These are phyloP conservation scores for Hirtodrosophila trivittata DNA, from an alignment of 2,888 invertebrate species.

Conservation along the genomic window DNA sequence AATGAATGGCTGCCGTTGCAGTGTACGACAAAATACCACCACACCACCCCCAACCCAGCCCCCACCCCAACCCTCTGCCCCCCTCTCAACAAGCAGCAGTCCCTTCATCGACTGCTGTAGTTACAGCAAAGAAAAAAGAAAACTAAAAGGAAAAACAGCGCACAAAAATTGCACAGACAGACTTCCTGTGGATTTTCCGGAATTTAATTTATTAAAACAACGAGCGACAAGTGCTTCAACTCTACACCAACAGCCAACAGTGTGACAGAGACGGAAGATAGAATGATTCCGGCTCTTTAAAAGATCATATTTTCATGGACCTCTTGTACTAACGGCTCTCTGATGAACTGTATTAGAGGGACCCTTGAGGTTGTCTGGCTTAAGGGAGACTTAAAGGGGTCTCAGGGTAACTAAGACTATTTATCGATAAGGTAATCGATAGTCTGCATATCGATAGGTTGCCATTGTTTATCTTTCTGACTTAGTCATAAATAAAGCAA, in stretches of 20 bases:
- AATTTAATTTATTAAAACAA: constrained; percentile 84
- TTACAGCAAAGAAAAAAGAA: constrained; percentile 14
- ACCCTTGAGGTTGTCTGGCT: no score
- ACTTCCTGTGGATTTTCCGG: constrained; percentile 83
- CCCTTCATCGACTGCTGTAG: constrained; percentile 4
- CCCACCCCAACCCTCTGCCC: not conserved
- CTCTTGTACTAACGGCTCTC: no score
- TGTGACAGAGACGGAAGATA: not conserved
- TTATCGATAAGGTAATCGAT: no score
- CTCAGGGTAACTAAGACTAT: no score
- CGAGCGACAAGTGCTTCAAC: constrained; percentile 58
- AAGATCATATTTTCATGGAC: constrained; percentile 11
- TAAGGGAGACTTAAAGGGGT: no score
- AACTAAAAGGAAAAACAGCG: constrained; percentile 30
- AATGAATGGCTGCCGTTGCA: constrained; percentile 74
- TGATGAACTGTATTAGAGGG: no score
- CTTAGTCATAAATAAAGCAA: no score
- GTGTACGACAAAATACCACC: constrained; percentile 14
- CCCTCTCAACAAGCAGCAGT: no score
- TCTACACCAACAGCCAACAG: constrained; percentile 10
- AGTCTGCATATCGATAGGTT: no score
- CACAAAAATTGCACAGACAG: constrained; percentile 75
- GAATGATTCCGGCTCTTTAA: constrained; percentile 4
- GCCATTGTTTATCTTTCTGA: no score
- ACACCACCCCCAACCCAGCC: no score